Percentiles rank a stretch among this genome's conserved stretches.
Evolutionary conservation across 2,888 invertebrate species (phyloP).

Genomic region (Alviniconcha strummeri): DNA sequence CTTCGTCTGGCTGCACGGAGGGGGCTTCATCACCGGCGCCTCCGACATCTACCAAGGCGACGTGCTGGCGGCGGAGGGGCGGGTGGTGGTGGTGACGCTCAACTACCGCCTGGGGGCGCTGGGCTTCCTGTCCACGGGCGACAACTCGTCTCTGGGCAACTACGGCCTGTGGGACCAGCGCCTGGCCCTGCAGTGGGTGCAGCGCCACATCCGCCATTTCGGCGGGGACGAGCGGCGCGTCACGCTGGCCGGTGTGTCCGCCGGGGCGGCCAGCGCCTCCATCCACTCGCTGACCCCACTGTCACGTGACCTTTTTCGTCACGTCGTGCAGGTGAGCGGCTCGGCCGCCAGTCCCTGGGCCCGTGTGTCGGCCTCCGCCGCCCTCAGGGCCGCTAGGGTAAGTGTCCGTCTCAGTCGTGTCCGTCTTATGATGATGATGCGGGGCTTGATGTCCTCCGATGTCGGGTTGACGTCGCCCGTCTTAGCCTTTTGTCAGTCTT

Average conservation of each 20-base stretch:
- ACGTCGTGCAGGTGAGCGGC: conserved; percentile 13
- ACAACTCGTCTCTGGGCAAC: conserved; percentile 26
- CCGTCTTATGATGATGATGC: too few relatives aligned
- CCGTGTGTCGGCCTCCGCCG: not conserved
- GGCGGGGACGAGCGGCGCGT: conserved; percentile 19
- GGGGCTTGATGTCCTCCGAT: too few relatives aligned
- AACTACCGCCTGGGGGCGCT: conserved; percentile 36
- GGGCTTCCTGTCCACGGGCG: conserved; percentile 37
- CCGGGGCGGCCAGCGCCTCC: conserved; percentile 21
- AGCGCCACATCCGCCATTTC: conserved; percentile 23
- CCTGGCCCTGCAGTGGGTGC: conserved; percentile 32
- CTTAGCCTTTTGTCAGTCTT: too few relatives aligned
- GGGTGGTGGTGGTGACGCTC: conserved; percentile 23
- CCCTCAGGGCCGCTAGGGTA: not conserved
- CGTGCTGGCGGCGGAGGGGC: conserved; percentile 19
- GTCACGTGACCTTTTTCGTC: conserved; percentile 31
- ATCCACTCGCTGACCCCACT: conserved; percentile 16
- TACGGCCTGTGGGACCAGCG: conserved; percentile 35
- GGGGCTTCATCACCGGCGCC: conserved; percentile 23
- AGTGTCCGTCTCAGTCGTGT: not conserved
- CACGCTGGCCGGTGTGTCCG: conserved; percentile 21
- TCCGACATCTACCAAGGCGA: conserved; percentile 6
- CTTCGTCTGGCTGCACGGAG: conserved; percentile 25
- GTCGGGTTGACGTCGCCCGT: too few relatives aligned
- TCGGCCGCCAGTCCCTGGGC: conserved; percentile 18